A percentile compares a stretch with the other conserved stretches of the same genome.
phyloP scores from a whole-genome alignment of 1,140 invertebrate genomes.

The Pseudomyrmex gracilis region DNA sequence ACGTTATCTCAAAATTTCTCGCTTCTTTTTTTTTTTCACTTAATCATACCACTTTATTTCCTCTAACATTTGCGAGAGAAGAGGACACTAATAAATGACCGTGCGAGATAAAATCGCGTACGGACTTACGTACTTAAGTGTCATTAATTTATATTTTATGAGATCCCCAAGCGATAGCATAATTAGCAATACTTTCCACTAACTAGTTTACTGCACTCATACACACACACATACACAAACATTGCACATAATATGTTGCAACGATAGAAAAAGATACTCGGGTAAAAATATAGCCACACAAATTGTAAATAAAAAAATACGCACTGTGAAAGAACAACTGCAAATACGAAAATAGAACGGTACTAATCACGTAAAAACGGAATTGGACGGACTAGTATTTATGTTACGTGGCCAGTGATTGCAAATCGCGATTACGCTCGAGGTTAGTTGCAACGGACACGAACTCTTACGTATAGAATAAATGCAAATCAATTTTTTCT shows the following conservation, averaged over 20 bases:
- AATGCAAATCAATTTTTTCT: conserved; percentile 17
- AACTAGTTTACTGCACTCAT: too few relatives aligned
- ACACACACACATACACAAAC: too few relatives aligned
- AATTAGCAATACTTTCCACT: too few relatives aligned
- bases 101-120: too few relatives aligned
- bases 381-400: conserved; percentile 27
- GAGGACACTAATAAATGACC: not conserved
- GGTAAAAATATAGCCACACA: not conserved
- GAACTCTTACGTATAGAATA: conserved; percentile 1
- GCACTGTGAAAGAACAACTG: not conserved
- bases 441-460: conserved; percentile 12
- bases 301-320: not conserved
- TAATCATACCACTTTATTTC: not conserved
- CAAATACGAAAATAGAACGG: not conserved
- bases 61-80: not conserved
- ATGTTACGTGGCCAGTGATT: not conserved
- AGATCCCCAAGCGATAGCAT: too few relatives aligned
- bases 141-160: too few relatives aligned
- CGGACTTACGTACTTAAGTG: too few relatives aligned
- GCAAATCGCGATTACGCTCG: conserved; percentile 4
- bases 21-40: conserved; percentile 4
- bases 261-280: not conserved
- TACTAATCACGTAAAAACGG: conserved; percentile 5
- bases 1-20: conserved; percentile 5
- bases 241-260: not conserved